Evolutionary conservation across 2,888 invertebrate genomes (phyloP), one percentile per base, ranked within the genome.

Genomic region (Megastigmus dorsalis): DNA sequence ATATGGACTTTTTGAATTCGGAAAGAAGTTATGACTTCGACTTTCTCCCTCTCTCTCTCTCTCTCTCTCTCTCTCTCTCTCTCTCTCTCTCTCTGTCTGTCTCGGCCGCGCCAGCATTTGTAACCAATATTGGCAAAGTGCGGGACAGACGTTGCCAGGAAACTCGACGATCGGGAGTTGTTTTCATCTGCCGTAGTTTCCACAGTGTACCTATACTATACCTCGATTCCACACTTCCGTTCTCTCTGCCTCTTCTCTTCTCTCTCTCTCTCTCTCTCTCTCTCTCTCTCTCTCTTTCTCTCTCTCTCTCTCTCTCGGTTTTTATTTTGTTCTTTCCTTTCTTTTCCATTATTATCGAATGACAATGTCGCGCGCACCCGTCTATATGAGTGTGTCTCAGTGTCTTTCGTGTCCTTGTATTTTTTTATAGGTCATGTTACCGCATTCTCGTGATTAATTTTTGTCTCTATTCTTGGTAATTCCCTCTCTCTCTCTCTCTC

Each of bases 111-210:
- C n/a, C n/a, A n/a, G 66, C 60, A 76, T 79, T 77, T 77, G 70
- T 67, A 77, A 78, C 72, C 77, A 67, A 76, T 77, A 79, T 76
- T 70, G 75, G 74, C 69, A 77, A 73, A 77, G 67, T 69, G 59
- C 69, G 59, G 74, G 76, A 68, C 65, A 67, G 68, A 54, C 68
- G 57, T 43, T 75, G 74, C 76, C 76, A 74, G 78, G 54, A 76
- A 75, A 77, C 74, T 75, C 50, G 59, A n/a, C 50, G 55, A 50
- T 48, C 50, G n/a, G 52, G 45, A 55, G 20, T 66, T 52, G 28
- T 33, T 60, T 60, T 55, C 68, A 68, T 74, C 48, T 74, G 62
- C 55, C 62, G 68, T 55, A 66, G 60, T 60, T 65, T 60, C 66
- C 59, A 43, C 59, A 62, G 30, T 26, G 0, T 57, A 20, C n/a